Conservation (phyloP, 2,113 vertebrate genomes). For the Fukomys damarensis region DNA sequence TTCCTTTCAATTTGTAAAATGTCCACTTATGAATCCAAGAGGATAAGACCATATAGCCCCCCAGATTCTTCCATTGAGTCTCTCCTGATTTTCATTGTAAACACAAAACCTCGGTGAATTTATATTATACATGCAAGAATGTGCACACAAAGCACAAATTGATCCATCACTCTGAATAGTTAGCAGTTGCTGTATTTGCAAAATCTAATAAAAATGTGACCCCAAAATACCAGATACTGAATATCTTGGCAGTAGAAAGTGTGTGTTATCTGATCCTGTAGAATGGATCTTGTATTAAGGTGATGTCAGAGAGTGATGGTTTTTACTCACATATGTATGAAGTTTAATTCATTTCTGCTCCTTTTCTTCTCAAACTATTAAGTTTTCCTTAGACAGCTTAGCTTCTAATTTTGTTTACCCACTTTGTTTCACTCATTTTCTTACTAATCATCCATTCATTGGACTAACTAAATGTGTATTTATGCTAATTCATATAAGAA, state of each 20-base stretch:
- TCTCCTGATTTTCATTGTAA: slow-evolving; percentile 27
- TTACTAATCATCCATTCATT: background rate
- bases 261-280: slow-evolving; percentile 30
- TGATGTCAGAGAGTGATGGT: slow-evolving; percentile 12
- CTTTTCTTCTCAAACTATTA: slow-evolving; percentile 29
- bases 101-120: background rate
- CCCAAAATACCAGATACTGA: slow-evolving; percentile 7
- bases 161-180: background rate
- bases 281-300: slow-evolving; percentile 37
- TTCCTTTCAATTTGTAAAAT: slow-evolving; percentile 16
- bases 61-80: background rate
- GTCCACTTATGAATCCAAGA: slow-evolving; percentile 27
- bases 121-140: background rate
- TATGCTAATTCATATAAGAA: background rate
- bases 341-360: slow-evolving; percentile 6
- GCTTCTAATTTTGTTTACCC: slow-evolving; percentile 28
- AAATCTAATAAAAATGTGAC: slow-evolving; percentile 40
- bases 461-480: background rate
- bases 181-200: background rate
- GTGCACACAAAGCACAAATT: background rate
- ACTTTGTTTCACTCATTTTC: background rate
- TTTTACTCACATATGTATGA: slow-evolving; percentile 21
- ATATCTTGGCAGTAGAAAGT: background rate
- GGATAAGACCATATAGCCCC: background rate
- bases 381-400: no score